Evolutionary conservation across 2,797 vertebrate species (phyloP), one percentile per base, ranked within the genome.

Genomic region (Alfaro cultratus): DNA sequence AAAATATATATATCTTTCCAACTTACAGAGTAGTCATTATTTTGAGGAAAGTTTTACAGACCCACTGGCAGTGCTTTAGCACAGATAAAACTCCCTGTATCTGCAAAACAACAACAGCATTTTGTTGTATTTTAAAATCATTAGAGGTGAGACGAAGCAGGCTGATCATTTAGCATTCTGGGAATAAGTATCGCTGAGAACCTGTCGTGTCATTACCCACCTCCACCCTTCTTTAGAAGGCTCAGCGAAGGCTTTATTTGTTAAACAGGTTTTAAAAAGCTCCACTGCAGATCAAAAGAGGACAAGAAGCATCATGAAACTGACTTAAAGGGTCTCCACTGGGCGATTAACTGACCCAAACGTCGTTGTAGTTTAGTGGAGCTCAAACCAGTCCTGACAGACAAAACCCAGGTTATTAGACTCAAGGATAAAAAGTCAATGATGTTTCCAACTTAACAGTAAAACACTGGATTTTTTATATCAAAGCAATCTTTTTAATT

Each of bases 281-380:
- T 74, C 34, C 55, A 1, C 31, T 8, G 49, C 23, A 11, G 74
- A 75, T 75, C 26, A 31, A 70, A 55, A 71, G 68, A 43, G 12
- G n/a, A 71, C 68, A 71, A 71, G 39, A 71, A 45, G 39, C 39
- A 45, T 71, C 68, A 71, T n/a, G 26, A 77, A 77, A 39, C 45
- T 39, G 47, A 34, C 16, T 41, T 53, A 26, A 4, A 6, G 53
- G 31, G 8, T 51, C 16, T 34, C 1, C 57, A 64, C 5, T 31
- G 46, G n/a, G 62, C 7, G 46, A 76, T 46, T 62, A 46, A 60
- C n/a, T 34, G 62, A 71, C 60, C 75, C 45, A 76, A 34, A 76
- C 34, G 13, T 31, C 21, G 29, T 23, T 2, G 2, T 6, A 62
- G 16, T 39, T 39, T 68, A 76, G 26, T 43, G 41, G 11, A 71